These are phyloP conservation scores for Neosalanx taihuensis DNA, from an alignment of 2,797 vertebrate genomes.

Conservation along the genomic window DNA sequence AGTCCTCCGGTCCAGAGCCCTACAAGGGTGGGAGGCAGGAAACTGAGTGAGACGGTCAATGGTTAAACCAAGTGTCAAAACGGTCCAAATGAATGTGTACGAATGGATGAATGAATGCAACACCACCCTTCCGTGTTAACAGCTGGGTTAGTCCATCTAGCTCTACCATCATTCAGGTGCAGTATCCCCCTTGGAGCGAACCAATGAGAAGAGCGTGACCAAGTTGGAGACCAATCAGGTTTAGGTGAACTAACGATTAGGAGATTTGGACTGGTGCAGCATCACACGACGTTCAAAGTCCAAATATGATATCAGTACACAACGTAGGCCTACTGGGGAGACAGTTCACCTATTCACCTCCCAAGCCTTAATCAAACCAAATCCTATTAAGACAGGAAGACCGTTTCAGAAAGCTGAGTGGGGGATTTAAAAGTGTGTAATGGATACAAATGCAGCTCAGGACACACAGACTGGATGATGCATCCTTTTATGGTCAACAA, in stretches of 20 bases:
- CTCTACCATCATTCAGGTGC: conserved; percentile 33
- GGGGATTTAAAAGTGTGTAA: conserved; percentile 24
- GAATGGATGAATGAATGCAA: not conserved
- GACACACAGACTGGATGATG: not conserved
- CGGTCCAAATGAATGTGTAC: not conserved
- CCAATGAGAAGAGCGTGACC: not conserved
- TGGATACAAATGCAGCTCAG: conserved; percentile 11
- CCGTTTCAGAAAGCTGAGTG: conserved; percentile 23
- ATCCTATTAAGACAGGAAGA: conserved; percentile 4
- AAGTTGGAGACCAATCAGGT: conserved; percentile 2
- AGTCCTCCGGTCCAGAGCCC: conserved; percentile 94
- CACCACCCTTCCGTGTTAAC: not conserved
- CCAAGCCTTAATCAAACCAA: conserved; percentile 7
- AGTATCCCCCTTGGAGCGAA: conserved; percentile 35
- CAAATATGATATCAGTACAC: not conserved
- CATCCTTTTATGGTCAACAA: conserved; percentile 31
- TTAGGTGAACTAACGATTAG: conserved; percentile 9
- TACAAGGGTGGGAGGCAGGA: conserved; percentile 47
- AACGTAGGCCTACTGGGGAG: not conserved
- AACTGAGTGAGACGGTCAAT: not conserved
- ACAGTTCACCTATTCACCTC: conserved; percentile 53
- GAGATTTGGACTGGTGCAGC: conserved; percentile 31
- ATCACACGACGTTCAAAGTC: too few species aligned
- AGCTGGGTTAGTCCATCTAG: not conserved
- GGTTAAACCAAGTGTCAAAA: not conserved